Percentiles rank a stretch among this genome's conserved stretches.
These are phyloP conservation scores for Linyphia triangularis DNA, from an alignment of 2,888 invertebrate species.

Conservation along the genomic window DNA sequence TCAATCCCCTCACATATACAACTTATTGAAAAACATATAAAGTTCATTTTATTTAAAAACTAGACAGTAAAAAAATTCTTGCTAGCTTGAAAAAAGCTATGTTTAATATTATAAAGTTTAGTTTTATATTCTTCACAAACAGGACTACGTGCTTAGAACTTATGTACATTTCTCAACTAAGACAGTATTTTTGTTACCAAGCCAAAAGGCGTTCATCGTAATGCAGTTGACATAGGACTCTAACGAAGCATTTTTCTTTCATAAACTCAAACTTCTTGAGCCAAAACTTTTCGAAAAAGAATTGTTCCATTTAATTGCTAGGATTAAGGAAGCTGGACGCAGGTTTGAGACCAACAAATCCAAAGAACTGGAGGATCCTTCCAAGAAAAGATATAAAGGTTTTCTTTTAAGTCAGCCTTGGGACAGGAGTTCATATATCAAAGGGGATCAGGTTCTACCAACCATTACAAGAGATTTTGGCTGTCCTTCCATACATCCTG, in stretches of 20 bases:
- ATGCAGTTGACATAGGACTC: no score
- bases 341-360: slow-evolving; percentile 40
- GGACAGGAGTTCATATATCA: slow-evolving; percentile 58
- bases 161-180: no score
- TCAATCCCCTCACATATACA: no score
- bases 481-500: not conserved
- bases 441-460: slow-evolving; percentile 53
- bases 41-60: no score
- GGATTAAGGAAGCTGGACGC: slow-evolving; percentile 5
- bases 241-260: not conserved
- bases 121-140: no score
- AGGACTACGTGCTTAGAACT: no score
- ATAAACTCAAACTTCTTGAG: not conserved
- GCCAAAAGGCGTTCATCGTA: no score
- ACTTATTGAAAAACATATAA: no score
- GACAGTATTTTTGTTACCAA: no score
- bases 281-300: not conserved
- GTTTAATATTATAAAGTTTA: no score
- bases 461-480: slow-evolving; percentile 51
- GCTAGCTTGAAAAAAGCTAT: no score
- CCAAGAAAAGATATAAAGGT: not conserved
- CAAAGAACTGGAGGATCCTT: not conserved
- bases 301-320: slow-evolving; percentile 45
- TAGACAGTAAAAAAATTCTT: no score
- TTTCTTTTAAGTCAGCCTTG: slow-evolving; percentile 27